phyloP scores from a whole-genome alignment of 2,797 vertebrate species.

The Coreius guichenoti region DNA sequence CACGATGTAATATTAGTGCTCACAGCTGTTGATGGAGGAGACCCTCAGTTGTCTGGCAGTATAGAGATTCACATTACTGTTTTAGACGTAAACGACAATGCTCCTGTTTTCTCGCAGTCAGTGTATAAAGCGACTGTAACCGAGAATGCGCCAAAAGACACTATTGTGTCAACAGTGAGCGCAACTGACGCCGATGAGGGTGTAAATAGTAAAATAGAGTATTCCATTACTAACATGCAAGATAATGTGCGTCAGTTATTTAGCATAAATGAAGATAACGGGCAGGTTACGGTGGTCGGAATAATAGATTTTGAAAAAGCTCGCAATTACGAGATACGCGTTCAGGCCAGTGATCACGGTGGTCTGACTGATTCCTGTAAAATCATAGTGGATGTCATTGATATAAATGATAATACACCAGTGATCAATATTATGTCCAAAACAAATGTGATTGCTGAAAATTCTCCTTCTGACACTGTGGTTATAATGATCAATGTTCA shows the following conservation, averaged over 20 bases:
- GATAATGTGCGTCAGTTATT: constrained; percentile 68
- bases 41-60: constrained; percentile 69
- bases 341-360: constrained; percentile 74
- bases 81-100: constrained; percentile 74
- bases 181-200: constrained; percentile 77
- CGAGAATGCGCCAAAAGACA: constrained; percentile 67
- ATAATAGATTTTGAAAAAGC: constrained; percentile 75
- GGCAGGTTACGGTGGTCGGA: constrained; percentile 70
- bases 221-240: constrained; percentile 68
- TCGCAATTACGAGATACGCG: constrained; percentile 69
- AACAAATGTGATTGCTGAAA: constrained; percentile 65
- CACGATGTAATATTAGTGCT: constrained; percentile 67
- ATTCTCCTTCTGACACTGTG: constrained; percentile 66
- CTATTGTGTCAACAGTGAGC: constrained; percentile 65
- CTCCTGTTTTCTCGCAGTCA: constrained; percentile 68
- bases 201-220: constrained; percentile 68
- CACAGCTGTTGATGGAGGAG: constrained; percentile 76
- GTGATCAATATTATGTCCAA: constrained; percentile 73
- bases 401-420: constrained; percentile 79
- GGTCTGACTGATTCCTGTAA: constrained; percentile 74
- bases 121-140: constrained; percentile 65
- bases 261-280: constrained; percentile 67
- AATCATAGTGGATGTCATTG: constrained; percentile 73
- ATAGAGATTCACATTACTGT: constrained; percentile 67
- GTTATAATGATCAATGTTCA: constrained; percentile 77